Percentiles rank a stretch among this genome's conserved stretches.
Evolutionary conservation across 2,113 vertebrate genomes (phyloP).

Genomic region (Pituophis catenifer): DNA sequence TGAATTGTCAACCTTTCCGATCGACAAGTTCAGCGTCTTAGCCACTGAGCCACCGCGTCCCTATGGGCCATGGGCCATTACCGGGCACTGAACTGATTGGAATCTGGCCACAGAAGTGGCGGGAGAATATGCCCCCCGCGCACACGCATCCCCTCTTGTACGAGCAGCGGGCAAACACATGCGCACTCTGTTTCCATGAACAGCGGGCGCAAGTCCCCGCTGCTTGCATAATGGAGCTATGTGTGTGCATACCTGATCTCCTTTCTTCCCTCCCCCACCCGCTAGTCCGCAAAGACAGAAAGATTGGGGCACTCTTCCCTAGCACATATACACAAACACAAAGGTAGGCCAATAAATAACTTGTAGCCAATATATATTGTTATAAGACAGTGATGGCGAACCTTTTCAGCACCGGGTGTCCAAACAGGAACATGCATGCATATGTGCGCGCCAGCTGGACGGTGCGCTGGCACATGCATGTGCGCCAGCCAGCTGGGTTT

Average conservation of each 20-base stretch:
- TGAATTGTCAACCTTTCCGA: too few species aligned
- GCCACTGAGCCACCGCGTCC: too few species aligned
- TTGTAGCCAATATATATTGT: background rate
- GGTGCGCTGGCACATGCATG: too few species aligned
- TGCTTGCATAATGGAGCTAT: background rate
- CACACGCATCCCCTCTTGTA: background rate
- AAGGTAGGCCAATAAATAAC: background rate
- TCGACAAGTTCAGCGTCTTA: too few species aligned
- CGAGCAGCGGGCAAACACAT: background rate
- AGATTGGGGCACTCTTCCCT: background rate
- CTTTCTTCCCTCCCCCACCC: background rate
- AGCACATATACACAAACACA: background rate
- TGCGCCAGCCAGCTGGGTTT: too few species aligned
- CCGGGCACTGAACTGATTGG: too few species aligned
- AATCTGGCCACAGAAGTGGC: background rate
- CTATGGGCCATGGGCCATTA: too few species aligned
- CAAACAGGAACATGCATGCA: too few species aligned
- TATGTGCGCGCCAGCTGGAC: too few species aligned
- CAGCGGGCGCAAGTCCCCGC: fast-evolving
- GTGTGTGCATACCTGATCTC: background rate
- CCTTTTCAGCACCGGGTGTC: too few species aligned
- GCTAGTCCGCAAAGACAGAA: background rate
- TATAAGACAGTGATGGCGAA: too few species aligned
- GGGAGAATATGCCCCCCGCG: fast-evolving
- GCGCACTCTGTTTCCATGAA: background rate